Percentiles rank a stretch among this genome's conserved stretches.
Evolutionary conservation across 2,113 vertebrate genomes (phyloP).

Genomic region (Burhinus bistriatus): DNA sequence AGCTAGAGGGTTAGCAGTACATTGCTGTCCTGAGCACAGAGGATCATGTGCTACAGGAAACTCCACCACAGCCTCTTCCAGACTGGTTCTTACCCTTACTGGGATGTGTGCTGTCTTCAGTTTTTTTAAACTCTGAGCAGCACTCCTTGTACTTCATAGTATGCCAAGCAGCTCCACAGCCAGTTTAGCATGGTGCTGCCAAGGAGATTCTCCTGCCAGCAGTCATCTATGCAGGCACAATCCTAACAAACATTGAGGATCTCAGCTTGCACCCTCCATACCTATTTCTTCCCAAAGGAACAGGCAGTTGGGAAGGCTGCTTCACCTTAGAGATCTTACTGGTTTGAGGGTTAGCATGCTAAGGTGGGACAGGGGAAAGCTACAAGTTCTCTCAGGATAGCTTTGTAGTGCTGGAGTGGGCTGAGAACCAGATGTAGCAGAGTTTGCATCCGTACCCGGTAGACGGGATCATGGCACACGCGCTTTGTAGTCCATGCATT

Average conservation of each 20-base stretch:
- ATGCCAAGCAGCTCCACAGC: too few species aligned
- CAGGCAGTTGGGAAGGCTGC: not conserved
- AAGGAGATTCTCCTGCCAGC: too few species aligned
- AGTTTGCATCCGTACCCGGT: not conserved
- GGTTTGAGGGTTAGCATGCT: not conserved
- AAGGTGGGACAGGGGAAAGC: not conserved
- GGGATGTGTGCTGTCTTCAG: too few species aligned
- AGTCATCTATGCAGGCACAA: too few species aligned
- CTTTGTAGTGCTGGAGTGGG: not conserved
- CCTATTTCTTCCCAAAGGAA: not conserved
- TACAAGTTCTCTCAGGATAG: rapidly evolving
- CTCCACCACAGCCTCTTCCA: not conserved
- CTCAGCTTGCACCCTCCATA: not conserved
- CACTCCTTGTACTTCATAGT: too few species aligned
- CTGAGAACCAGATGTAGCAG: not conserved
- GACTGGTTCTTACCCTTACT: too few species aligned
- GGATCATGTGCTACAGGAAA: not conserved
- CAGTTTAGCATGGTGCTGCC: too few species aligned
- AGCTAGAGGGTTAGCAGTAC: not conserved
- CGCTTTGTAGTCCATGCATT: not conserved
- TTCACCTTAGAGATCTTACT: not conserved
- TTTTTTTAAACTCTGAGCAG: too few species aligned
- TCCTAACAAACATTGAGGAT: not conserved
- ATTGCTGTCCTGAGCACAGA: not conserved
- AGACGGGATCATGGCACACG: not conserved